phyloP scores from a whole-genome alignment of 2,113 vertebrate species.

The Phylloscopus whistleri region DNA sequence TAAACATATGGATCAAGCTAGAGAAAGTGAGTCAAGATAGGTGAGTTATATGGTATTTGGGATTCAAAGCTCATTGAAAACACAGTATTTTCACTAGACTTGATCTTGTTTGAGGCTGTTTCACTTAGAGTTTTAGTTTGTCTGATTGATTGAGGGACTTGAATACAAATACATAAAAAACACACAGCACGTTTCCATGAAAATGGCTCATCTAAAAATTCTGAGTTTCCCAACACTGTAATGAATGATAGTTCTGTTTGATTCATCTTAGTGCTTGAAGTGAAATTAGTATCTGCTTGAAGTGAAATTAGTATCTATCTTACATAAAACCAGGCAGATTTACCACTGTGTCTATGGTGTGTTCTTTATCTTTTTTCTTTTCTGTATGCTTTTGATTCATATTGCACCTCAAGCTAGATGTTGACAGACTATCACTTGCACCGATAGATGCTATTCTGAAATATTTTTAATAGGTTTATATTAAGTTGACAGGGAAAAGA shows the following conservation, averaged over 20 bases:
- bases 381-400: background rate
- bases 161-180: background rate
- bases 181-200: background rate
- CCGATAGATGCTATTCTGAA: background rate
- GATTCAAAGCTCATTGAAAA: background rate
- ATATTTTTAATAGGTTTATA: background rate
- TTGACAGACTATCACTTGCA: background rate
- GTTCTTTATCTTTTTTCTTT: background rate
- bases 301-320: background rate
- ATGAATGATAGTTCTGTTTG: background rate
- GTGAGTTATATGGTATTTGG: background rate
- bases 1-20: background rate
- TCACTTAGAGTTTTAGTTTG: background rate
- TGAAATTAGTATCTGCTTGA: background rate
- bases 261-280: background rate
- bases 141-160: background rate
- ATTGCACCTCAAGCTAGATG: background rate
- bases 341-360: background rate
- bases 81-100: background rate
- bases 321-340: background rate
- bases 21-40: background rate
- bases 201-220: background rate
- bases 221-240: background rate
- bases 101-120: background rate
- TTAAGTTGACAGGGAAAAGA: background rate